Conservation (phyloP, 2,113 vertebrate genomes). For the Scomber scombrus region DNA sequence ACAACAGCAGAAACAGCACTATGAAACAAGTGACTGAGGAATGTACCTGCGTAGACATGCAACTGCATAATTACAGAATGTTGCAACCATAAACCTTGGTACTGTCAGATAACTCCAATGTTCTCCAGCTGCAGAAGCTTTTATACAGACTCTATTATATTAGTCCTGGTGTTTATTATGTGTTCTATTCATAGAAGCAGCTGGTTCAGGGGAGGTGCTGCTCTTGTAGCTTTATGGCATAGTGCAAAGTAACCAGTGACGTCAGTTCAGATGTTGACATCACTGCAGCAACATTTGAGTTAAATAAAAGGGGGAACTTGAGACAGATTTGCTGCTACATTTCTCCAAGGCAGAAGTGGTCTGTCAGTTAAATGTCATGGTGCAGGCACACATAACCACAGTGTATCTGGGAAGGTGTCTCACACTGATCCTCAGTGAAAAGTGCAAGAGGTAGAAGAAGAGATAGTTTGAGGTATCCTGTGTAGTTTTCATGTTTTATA, state of each 20-base stretch:
- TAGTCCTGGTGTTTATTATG: conserved; percentile 13
- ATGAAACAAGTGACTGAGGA: too few relatives aligned
- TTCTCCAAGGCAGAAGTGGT: conserved; percentile 7
- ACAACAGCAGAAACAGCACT: too few relatives aligned
- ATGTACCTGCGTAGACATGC: too few relatives aligned
- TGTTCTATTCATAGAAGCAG: conserved; percentile 53
- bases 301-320: conserved; percentile 21
- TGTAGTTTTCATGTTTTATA: not conserved
- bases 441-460: not conserved
- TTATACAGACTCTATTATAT: not conserved
- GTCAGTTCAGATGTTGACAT: conserved; percentile 10
- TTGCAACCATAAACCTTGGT: too few relatives aligned
- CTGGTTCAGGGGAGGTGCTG: conserved; percentile 1
- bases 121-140: too few relatives aligned
- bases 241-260: conserved; percentile 40
- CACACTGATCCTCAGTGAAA: not conserved
- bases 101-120: too few relatives aligned
- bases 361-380: conserved; percentile 21
- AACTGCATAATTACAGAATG: too few relatives aligned
- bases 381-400: too few relatives aligned
- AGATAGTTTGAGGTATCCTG: not conserved
- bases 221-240: conserved; percentile 33
- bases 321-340: not conserved
- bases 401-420: too few relatives aligned
- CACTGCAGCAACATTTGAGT: not conserved